Conservation (phyloP, 2,888 invertebrate species). For the Fabriciana adippe region DNA sequence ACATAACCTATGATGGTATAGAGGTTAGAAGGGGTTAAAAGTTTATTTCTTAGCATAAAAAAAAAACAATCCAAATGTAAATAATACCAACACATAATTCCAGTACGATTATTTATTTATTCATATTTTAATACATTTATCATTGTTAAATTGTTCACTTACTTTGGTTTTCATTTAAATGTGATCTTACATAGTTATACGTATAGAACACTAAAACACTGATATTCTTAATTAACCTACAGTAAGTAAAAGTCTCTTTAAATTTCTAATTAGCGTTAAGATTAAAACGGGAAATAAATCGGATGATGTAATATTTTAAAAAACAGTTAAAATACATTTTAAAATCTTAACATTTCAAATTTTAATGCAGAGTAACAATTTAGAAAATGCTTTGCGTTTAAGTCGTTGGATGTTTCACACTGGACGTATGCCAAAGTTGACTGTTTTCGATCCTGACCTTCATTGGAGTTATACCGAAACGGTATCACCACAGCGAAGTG, state of each 20-base stretch:
- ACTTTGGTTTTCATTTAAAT: slow-evolving; percentile 47
- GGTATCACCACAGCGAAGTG: slow-evolving; percentile 32
- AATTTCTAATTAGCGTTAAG: slow-evolving; percentile 53
- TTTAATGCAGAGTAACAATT: slow-evolving; percentile 64
- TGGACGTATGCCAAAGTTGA: slow-evolving; percentile 28
- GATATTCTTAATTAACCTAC: slow-evolving; percentile 56
- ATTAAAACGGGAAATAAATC: slow-evolving; percentile 39
- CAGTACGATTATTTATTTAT: slow-evolving; percentile 75
- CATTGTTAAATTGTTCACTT: slow-evolving; percentile 33
- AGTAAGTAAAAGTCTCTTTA: slow-evolving; percentile 65
- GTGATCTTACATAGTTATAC: slow-evolving; percentile 42
- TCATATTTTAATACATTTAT: slow-evolving; percentile 53
- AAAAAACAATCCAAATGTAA: background rate
- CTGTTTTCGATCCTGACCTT: slow-evolving; percentile 48
- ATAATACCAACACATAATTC: slow-evolving; percentile 31
- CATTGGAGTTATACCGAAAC: slow-evolving; percentile 23
- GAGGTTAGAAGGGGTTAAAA: background rate
- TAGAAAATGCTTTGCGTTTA: slow-evolving; percentile 47
- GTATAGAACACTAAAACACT: slow-evolving; percentile 55
- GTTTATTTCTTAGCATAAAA: background rate
- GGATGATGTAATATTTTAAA: slow-evolving; percentile 50
- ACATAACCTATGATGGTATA: no score
- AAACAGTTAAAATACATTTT: slow-evolving; percentile 62
- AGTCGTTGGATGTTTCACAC: slow-evolving; percentile 36
- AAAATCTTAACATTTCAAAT: slow-evolving; percentile 27